Percentiles rank a stretch among this genome's conserved stretches.
Conservation (phyloP, 1,140 invertebrate genomes). For the Cydia pomonella region DNA sequence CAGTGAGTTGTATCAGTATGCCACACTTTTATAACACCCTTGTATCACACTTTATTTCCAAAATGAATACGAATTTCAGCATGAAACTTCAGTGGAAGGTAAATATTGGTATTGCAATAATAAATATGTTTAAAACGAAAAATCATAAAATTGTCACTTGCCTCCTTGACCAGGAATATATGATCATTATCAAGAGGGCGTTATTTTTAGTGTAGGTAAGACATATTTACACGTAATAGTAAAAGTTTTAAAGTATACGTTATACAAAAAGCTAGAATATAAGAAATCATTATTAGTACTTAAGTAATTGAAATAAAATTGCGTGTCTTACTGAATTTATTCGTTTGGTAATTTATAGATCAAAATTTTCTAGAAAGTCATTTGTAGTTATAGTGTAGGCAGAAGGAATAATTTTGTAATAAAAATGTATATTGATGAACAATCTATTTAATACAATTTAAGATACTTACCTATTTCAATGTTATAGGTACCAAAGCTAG, state of each 20-base stretch:
- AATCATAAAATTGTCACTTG: too few species aligned
- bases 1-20: too few species aligned
- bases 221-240: too few species aligned
- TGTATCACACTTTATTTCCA: too few species aligned
- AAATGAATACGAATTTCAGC: too few species aligned
- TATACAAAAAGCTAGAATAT: not conserved
- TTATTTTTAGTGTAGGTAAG: too few species aligned
- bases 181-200: too few species aligned
- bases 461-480: not conserved
- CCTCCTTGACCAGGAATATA: too few species aligned
- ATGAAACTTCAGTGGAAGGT: too few species aligned
- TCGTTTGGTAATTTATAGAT: conserved; percentile 1
- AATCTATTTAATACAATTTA: conserved; percentile 21
- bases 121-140: too few species aligned
- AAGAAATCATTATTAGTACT: not conserved
- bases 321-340: not conserved
- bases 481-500: not conserved
- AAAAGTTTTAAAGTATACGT: not conserved
- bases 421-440: not conserved
- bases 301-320: not conserved
- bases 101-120: too few species aligned
- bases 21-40: too few species aligned
- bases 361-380: not conserved
- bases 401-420: not conserved
- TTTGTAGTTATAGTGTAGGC: not conserved